phyloP scores from a whole-genome alignment of 64 coral and sea anemone genomes.

The Pocillopora verrucosa region DNA sequence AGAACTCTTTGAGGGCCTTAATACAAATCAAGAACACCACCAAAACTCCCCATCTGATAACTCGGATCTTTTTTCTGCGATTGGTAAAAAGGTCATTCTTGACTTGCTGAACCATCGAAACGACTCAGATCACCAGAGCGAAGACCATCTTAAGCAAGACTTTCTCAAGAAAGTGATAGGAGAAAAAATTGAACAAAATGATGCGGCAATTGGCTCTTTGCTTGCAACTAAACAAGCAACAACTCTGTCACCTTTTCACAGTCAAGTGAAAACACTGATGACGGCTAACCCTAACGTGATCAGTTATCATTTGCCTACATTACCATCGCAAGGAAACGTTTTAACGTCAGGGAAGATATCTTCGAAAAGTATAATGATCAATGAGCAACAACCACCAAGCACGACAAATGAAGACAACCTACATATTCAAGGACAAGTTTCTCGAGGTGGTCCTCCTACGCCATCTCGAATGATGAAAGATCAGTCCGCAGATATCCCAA shows the following conservation, averaged over 20 bases:
- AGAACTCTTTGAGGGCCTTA: neutral
- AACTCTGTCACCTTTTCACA: neutral
- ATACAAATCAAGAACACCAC: neutral
- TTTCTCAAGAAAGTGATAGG: constrained; percentile 13
- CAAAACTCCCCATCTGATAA: neutral
- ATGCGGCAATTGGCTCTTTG: neutral
- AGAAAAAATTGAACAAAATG: neutral
- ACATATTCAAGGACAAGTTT: constrained; percentile 4
- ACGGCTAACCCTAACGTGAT: neutral
- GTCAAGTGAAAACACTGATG: neutral
- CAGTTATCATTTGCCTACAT: neutral
- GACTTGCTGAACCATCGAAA: constrained; percentile 13
- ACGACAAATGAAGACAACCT: neutral
- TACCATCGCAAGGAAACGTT: constrained; percentile 1
- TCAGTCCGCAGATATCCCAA: neutral
- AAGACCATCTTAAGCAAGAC: constrained; percentile 3
- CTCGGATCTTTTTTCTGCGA: neutral
- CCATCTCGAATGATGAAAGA: constrained; percentile 10
- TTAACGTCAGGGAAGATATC: constrained; percentile 23
- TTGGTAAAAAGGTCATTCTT: constrained; percentile 30
- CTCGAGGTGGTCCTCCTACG: neutral
- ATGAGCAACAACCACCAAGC: neutral
- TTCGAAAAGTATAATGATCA: neutral
- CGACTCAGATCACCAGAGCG: neutral
- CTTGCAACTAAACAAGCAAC: neutral